phyloP scores from a whole-genome alignment of 2,888 invertebrate genomes.

The Heliconius cydno region DNA sequence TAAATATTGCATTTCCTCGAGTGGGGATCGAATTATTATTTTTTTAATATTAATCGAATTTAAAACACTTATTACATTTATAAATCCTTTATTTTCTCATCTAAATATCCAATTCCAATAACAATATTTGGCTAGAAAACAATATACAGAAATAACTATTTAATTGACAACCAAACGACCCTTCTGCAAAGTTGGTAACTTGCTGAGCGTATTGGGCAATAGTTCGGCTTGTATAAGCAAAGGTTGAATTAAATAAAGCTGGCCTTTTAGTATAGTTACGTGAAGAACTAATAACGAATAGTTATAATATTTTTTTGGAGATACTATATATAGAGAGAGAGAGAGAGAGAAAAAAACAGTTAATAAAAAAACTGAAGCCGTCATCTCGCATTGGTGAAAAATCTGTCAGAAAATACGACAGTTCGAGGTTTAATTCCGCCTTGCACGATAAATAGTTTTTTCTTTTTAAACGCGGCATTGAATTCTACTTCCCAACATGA shows the following conservation, averaged over 20 bases:
- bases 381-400: background rate
- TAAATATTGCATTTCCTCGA: too few species aligned
- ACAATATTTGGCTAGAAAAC: constrained; percentile 51
- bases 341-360: background rate
- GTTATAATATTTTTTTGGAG: background rate
- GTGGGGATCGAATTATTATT: too few species aligned
- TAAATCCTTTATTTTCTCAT: background rate
- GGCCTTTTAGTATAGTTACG: constrained; percentile 30
- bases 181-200: constrained; percentile 60
- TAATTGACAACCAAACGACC: constrained; percentile 52
- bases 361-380: background rate
- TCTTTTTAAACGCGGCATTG: background rate
- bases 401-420: background rate
- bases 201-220: constrained; percentile 69
- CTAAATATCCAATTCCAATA: constrained; percentile 38
- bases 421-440: background rate
- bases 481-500: rapidly evolving
- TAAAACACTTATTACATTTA: background rate
- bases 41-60: too few species aligned
- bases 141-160: constrained; percentile 53
- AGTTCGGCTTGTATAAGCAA: constrained; percentile 72
- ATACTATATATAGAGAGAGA: background rate
- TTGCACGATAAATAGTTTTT: background rate
- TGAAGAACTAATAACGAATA: background rate
- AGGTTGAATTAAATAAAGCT: constrained; percentile 59